These are phyloP conservation scores for Antheraea mylitta DNA, from an alignment of 1,140 invertebrate species.

Conservation along the genomic window DNA sequence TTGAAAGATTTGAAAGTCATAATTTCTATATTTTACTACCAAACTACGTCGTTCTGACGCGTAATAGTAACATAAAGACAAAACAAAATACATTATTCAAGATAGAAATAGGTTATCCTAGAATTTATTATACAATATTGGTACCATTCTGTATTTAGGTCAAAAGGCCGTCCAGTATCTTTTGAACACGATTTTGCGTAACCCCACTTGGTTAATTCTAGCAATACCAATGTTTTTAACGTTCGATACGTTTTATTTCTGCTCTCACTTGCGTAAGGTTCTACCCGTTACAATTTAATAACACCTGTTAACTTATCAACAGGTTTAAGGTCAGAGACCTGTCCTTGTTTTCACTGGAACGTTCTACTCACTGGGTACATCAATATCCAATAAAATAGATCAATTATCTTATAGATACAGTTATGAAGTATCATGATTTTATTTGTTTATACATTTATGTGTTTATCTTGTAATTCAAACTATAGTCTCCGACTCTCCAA, in stretches of 20 bases:
- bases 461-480: too few species aligned
- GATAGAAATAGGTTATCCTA: conserved; percentile 19
- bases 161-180: conserved; percentile 30
- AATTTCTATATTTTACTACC: neutral
- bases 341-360: too few species aligned
- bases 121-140: conserved; percentile 9
- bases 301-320: conserved; percentile 21
- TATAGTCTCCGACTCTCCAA: too few species aligned
- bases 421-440: neutral
- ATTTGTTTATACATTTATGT: neutral
- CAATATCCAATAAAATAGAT: too few species aligned
- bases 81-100: conserved; percentile 11
- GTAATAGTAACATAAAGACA: conserved; percentile 1
- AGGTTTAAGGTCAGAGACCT: conserved; percentile 13
- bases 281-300: conserved; percentile 16
- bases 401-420: too few species aligned
- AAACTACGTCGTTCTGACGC: neutral
- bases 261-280: conserved; percentile 55
- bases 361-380: too few species aligned
- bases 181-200: conserved; percentile 46
- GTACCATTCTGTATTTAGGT: conserved; percentile 24
- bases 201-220: conserved; percentile 48
- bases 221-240: conserved; percentile 40
- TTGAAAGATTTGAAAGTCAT: neutral
- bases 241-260: conserved; percentile 48